phyloP scores from a whole-genome alignment of 2,113 vertebrate genomes.

The Setophaga coronata region DNA sequence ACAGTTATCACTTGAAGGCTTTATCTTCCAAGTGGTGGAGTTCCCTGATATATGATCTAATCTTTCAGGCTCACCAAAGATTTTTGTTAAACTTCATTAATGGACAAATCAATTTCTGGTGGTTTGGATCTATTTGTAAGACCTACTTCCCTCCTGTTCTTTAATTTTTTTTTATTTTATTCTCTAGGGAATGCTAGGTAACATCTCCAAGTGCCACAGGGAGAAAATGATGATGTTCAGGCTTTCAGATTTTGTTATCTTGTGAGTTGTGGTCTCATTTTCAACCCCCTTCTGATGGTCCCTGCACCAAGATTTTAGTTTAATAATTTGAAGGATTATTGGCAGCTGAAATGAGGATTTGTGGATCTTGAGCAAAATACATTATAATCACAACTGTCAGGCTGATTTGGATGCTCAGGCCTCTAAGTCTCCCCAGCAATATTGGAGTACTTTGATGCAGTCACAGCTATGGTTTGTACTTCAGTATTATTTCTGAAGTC shows the following conservation, averaged over 20 bases:
- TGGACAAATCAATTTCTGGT: not conserved
- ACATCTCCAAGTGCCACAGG: not conserved
- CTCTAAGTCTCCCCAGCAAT: not conserved
- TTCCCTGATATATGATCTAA: not conserved
- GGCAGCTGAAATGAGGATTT: conserved; percentile 30
- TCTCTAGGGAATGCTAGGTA: not conserved
- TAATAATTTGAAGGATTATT: conserved; percentile 17
- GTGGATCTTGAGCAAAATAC: not conserved
- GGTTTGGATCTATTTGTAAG: not conserved
- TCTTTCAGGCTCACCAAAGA: not conserved
- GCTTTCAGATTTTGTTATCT: not conserved
- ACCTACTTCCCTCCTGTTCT: not conserved
- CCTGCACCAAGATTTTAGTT: not conserved
- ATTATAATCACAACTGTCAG: conserved; percentile 16
- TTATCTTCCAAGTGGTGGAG: not conserved
- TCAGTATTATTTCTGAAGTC: not conserved
- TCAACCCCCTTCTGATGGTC: not conserved
- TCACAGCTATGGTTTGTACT: conserved; percentile 21
- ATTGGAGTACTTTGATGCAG: conserved; percentile 7
- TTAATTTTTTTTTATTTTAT: not conserved
- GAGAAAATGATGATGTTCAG: not conserved
- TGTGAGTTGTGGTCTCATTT: not conserved
- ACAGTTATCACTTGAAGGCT: not conserved
- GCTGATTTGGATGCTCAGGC: conserved; percentile 30
- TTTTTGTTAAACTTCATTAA: not conserved